Percentiles rank a stretch among this genome's conserved stretches.
These are phyloP conservation scores for Drosophila orosa DNA, from an alignment of 1,140 invertebrate species.

Conservation along the genomic window DNA sequence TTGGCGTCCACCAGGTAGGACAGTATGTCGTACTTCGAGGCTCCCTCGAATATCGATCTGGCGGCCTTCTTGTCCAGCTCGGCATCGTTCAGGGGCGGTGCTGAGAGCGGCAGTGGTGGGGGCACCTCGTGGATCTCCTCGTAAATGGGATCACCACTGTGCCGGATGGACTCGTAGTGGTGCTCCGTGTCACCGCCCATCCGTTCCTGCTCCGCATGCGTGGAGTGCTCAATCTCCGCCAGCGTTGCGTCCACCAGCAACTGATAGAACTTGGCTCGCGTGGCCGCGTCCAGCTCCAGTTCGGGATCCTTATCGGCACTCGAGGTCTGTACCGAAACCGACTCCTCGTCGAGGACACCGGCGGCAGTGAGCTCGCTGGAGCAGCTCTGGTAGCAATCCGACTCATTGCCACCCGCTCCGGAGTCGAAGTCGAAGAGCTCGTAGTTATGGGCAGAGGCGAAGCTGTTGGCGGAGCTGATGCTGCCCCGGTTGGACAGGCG, in stretches of 20 bases:
- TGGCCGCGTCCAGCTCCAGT: slow-evolving; percentile 83
- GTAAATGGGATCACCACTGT: slow-evolving; percentile 92
- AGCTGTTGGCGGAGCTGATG: slow-evolving; percentile 85
- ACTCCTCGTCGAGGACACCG: slow-evolving; percentile 76
- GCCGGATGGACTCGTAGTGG: slow-evolving; percentile 91
- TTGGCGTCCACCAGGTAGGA: slow-evolving; percentile 94
- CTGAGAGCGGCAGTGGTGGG: slow-evolving; percentile 90
- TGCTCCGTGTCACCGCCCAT: slow-evolving; percentile 85
- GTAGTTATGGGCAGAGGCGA: slow-evolving; percentile 84
- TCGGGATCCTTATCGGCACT: slow-evolving; percentile 3
- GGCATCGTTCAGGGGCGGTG: slow-evolving; percentile 88
- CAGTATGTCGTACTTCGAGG: slow-evolving; percentile 94
- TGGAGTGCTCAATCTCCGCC: slow-evolving; percentile 87
- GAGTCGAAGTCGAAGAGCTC: slow-evolving; percentile 84
- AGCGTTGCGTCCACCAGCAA: slow-evolving; percentile 88
- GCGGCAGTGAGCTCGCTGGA: slow-evolving; percentile 87
- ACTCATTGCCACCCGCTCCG: slow-evolving; percentile 80
- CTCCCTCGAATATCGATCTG: slow-evolving; percentile 92
- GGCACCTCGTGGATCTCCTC: slow-evolving; percentile 93
- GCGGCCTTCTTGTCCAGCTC: slow-evolving; percentile 87
- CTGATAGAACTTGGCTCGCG: slow-evolving; percentile 88
- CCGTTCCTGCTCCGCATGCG: slow-evolving; percentile 77
- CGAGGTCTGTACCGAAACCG: neutral
- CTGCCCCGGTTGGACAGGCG: slow-evolving; percentile 82
- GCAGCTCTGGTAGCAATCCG: slow-evolving; percentile 89